Base-by-base conservation (phyloP, 2,797 vertebrate species). In the Cryptoprocta ferox region DNA sequence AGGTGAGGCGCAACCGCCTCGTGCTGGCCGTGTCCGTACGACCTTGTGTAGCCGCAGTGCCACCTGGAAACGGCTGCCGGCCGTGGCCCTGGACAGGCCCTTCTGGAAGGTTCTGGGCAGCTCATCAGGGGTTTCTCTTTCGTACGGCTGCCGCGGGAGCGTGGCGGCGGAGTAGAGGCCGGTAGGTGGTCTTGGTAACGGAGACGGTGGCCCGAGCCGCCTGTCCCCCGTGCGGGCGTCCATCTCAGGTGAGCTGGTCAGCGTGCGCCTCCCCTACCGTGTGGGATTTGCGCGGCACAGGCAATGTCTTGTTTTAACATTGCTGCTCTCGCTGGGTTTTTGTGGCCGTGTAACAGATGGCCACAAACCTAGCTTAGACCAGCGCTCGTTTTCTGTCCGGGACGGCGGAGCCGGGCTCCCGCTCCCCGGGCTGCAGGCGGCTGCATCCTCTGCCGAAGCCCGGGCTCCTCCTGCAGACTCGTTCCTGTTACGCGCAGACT, bases 281-380 rank as follows among this genome's bases (percentile, higher is more conserved):
- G 12, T 15, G 28, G 35, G 18, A 2, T 35, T 48, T n/a, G 2
- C 6, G 0, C 19, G 21, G 12, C 13, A 28, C n/a, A 0, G 6
- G 18, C 21, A 42, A 5, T 1, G 0, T 37, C 6, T 7, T 35
- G 9, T 3, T 32, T 45, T 32, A 3, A 66, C 37, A 2, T 37
- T 13, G 53, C 21, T 32, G 0, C 0, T 12, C 42, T 0, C 5
- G 0, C 18, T 68, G 0, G 53, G 61, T 53, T 53, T 63, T 37
- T 83, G 35, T n/a, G 53, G 37, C 79, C 16, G 4, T n/a, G 45
- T 56, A 32, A 61, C 81, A 15, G 11, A 5, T 28, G 12, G 12
- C 8, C 13, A 6, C 39, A 37, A 0, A 8, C n/a, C 45, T 16
- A 13, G 15, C 79, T 39, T 45, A 21, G 28, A 61, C 8, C 66